These are phyloP conservation scores for Pavo muticus DNA, from an alignment of 2,113 vertebrate species.

Conservation along the genomic window DNA sequence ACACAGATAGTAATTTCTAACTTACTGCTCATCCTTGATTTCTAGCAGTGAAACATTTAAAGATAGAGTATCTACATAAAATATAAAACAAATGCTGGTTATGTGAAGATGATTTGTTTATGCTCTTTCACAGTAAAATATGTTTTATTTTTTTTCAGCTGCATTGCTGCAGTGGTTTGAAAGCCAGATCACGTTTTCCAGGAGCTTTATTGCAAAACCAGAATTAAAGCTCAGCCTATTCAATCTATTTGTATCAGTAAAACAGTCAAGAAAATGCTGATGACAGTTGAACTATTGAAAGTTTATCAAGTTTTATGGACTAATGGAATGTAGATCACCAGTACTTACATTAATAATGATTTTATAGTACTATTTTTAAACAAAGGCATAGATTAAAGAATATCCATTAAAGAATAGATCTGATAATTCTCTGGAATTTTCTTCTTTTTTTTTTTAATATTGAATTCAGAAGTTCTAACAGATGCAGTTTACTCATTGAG, in stretches of 20 bases:
- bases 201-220: conserved; percentile 62
- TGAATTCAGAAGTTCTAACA: background rate
- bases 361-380: conserved; percentile 59
- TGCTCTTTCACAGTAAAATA: conserved; percentile 54
- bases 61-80: background rate
- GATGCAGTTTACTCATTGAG: background rate
- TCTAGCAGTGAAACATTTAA: conserved; percentile 43
- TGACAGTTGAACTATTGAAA: conserved; percentile 52
- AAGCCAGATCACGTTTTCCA: conserved; percentile 47
- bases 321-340: conserved; percentile 43
- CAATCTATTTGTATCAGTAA: conserved; percentile 62
- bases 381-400: conserved; percentile 27
- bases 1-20: background rate
- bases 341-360: conserved; percentile 58
- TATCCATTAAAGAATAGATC: background rate
- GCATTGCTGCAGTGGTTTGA: conserved; percentile 61
- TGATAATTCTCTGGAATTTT: background rate
- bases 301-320: conserved; percentile 56
- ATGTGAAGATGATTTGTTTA: conserved; percentile 68
- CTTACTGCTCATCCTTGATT: background rate
- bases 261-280: conserved; percentile 65
- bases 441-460: background rate
- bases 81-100: conserved; percentile 33
- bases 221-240: conserved; percentile 67
- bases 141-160: conserved; percentile 69